phyloP scores from a whole-genome alignment of 2,113 vertebrate species.

The Perognathus longimembris region DNA sequence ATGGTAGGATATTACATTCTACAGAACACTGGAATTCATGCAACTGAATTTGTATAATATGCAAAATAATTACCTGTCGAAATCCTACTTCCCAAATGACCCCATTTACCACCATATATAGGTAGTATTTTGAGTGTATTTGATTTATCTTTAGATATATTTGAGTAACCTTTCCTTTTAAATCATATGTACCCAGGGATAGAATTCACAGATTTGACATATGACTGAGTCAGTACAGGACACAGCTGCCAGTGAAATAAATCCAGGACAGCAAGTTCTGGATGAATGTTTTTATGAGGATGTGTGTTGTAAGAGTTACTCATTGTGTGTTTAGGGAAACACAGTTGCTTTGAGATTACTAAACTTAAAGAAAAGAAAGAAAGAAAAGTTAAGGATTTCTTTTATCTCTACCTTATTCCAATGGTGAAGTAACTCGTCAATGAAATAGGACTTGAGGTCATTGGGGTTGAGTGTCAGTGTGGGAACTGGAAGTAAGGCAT shows the following conservation, averaged over 20 bases:
- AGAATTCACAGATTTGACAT: constrained; percentile 36
- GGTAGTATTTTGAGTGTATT: background rate
- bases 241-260: constrained; percentile 67
- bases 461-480: background rate
- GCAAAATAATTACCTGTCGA: constrained; percentile 8
- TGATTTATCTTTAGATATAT: constrained; percentile 37
- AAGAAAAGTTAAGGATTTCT: constrained; percentile 60
- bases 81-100: background rate
- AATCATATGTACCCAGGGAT: constrained; percentile 20
- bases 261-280: constrained; percentile 53
- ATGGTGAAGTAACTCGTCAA: background rate
- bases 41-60: background rate
- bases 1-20: background rate
- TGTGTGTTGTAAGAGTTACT: constrained; percentile 38
- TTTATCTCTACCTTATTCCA: background rate
- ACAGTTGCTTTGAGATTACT: constrained; percentile 37
- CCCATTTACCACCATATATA: background rate
- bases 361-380: background rate
- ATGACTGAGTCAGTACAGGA: constrained; percentile 41
- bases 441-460: background rate
- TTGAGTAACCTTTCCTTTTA: constrained; percentile 4
- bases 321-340: constrained; percentile 12
- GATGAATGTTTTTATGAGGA: background rate
- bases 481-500: background rate
- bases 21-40: background rate